phyloP scores from a whole-genome alignment of 1,140 invertebrate species.

The Temnothorax nylanderi region DNA sequence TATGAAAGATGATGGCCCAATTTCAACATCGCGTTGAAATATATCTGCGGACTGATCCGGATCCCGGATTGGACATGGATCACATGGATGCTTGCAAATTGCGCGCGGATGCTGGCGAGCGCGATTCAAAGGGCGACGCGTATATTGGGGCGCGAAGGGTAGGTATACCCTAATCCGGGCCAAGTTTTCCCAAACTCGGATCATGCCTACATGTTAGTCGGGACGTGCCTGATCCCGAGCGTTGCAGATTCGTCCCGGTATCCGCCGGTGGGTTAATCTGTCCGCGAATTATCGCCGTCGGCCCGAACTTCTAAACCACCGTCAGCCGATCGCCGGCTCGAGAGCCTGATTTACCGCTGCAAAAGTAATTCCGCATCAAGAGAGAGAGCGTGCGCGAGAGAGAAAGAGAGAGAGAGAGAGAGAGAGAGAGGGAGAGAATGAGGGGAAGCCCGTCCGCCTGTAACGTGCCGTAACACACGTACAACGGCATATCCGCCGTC shows the following conservation, averaged over 20 bases:
- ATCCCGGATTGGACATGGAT: not conserved
- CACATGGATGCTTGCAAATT: slow-evolving; percentile 9
- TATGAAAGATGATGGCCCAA: slow-evolving; percentile 24
- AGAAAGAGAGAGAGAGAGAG: not conserved
- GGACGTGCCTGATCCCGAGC: slow-evolving; percentile 69
- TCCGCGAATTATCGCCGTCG: slow-evolving; percentile 72
- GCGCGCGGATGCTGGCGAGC: not conserved
- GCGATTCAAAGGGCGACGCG: slow-evolving; percentile 1
- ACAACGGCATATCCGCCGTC: slow-evolving; percentile 7
- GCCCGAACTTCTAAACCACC: slow-evolving; percentile 62
- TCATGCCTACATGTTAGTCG: slow-evolving; percentile 67
- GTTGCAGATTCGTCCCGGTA: slow-evolving; percentile 71
- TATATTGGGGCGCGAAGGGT: not conserved
- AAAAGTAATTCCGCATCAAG: slow-evolving; percentile 54
- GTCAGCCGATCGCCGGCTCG: slow-evolving; percentile 12
- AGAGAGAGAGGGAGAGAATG: not conserved
- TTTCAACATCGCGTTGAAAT: not conserved
- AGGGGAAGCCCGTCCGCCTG: not conserved
- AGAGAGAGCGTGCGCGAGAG: not conserved
- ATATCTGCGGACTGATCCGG: not conserved
- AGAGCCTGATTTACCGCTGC: slow-evolving; percentile 64
- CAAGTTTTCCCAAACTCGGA: slow-evolving; percentile 70
- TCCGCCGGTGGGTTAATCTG: slow-evolving; percentile 60
- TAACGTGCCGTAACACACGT: not conserved
- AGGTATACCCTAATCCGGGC: not conserved